These are phyloP conservation scores for Poecile atricapillus DNA, from an alignment of 2,113 vertebrate genomes.

Conservation along the genomic window DNA sequence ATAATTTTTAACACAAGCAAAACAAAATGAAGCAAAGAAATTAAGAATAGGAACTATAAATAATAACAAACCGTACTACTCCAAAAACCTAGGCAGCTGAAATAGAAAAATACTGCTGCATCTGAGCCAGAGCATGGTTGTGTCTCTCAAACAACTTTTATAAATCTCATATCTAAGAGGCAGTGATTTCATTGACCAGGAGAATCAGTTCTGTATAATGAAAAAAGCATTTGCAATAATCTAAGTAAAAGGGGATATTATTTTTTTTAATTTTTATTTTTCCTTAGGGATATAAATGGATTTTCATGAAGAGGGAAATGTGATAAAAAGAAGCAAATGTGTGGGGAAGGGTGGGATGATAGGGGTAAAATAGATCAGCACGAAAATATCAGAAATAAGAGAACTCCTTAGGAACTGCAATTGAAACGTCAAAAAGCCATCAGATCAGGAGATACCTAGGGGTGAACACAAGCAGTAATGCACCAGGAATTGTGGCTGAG, in stretches of 20 bases:
- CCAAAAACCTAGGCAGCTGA: not conserved
- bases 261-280: not conserved
- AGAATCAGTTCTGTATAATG: not conserved
- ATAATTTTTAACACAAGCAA: not conserved
- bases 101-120: not conserved
- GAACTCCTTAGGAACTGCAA: not conserved
- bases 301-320: not conserved
- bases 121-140: not conserved
- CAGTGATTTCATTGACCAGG: not conserved
- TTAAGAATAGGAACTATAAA: not conserved
- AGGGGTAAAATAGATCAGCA: not conserved
- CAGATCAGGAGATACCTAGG: not conserved
- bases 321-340: not conserved
- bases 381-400: not conserved
- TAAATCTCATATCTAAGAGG: not conserved
- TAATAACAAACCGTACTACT: accelerated
- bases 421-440: not conserved
- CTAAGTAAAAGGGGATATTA: not conserved
- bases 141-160: not conserved
- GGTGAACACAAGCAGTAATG: not conserved
- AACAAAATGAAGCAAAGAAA: not conserved
- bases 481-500: not conserved
- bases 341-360: not conserved
- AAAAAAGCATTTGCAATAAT: not conserved
- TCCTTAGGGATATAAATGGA: not conserved